phyloP scores from a whole-genome alignment of 2,797 vertebrate species.

The Odontamblyopus rebecca region DNA sequence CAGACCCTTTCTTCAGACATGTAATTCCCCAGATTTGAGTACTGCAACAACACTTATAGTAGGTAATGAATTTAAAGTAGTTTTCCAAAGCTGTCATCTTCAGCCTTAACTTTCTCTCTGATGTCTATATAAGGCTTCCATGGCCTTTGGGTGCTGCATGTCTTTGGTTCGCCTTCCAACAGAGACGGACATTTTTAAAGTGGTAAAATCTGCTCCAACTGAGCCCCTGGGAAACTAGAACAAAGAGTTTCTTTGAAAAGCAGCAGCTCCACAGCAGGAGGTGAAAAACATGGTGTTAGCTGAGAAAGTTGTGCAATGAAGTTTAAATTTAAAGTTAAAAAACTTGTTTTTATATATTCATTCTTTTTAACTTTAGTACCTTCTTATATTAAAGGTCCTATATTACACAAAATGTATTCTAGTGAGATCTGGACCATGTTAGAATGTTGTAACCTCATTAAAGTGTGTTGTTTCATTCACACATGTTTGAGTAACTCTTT shows the following conservation, averaged over 20 bases:
- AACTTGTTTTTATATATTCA: too few relatives aligned
- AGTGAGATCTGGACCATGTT: too few relatives aligned
- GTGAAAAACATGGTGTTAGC: background rate
- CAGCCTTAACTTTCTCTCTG: background rate
- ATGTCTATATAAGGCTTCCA: slow-evolving; percentile 34
- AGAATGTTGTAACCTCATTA: too few relatives aligned
- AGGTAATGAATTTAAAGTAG: background rate
- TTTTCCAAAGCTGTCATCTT: background rate
- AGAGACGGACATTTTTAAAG: slow-evolving; percentile 58
- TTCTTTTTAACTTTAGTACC: too few relatives aligned
- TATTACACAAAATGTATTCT: too few relatives aligned
- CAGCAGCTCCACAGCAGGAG: slow-evolving; percentile 16
- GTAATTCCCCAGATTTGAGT: too few relatives aligned
- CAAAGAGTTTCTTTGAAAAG: too few relatives aligned
- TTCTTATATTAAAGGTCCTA: too few relatives aligned
- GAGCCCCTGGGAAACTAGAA: slow-evolving; percentile 39
- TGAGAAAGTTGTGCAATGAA: background rate
- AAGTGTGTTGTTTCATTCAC: too few relatives aligned
- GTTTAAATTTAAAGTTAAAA: too few relatives aligned
- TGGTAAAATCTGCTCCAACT: slow-evolving; percentile 50
- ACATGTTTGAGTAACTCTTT: too few relatives aligned
- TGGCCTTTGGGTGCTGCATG: slow-evolving; percentile 37
- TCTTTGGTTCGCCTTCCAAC: slow-evolving; percentile 41
- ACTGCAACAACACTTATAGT: background rate
- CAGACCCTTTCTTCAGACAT: too few relatives aligned